Evolutionary conservation across 2,797 vertebrate genomes (phyloP), one percentile per base, ranked within the genome.

Genomic region (Neoniphon sammara): DNA sequence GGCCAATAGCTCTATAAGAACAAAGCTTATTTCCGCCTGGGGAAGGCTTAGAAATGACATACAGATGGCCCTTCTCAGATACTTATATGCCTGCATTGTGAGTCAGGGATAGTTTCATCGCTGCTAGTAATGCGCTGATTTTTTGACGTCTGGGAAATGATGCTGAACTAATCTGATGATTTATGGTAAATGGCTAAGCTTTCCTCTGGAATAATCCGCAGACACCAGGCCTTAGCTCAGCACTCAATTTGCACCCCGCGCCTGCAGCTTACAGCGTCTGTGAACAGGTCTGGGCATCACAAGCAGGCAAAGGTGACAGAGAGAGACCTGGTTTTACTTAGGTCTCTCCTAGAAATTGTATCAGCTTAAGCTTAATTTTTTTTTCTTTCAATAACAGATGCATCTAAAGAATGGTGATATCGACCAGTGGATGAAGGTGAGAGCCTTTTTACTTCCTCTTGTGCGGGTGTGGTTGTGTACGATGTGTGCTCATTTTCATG

Each of bases 391-490:
- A 65, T 64, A 64, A 57, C 87, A 95, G 95, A 58, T 53, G 65
- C 76, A 74, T 5, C 73, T 88, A 83, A 93, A 92, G 70, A 85
- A 84, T 60, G 85, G 74, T 54, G 92, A 85, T 75, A 89, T 93
- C 80, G 90, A 94, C 17, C 85, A 82, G 20, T 95, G 96, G 94
- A 91, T 93, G 58, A 94, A 94, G 95, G 95, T 94, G 82, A 91
- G 81, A 74, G 60, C 11, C 34, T 18, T 36, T 49, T 55, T 15
- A 18, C 57, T 50, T 44, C 18, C 0, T 11, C 66, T 4, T 42
- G 7, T 70, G 49, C 44, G 12, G 11, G 39, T 10, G 36, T 10
- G 7, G 21, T 42, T 23, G 7, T 63, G 39, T 55, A 63, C n/a
- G n/a, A n/a, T 39, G 54, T 55, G 3, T 55, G 12, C 72, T n/a